Evolutionary conservation across 2,113 vertebrate genomes (phyloP).

Genomic region (Oryzias curvinotus): DNA sequence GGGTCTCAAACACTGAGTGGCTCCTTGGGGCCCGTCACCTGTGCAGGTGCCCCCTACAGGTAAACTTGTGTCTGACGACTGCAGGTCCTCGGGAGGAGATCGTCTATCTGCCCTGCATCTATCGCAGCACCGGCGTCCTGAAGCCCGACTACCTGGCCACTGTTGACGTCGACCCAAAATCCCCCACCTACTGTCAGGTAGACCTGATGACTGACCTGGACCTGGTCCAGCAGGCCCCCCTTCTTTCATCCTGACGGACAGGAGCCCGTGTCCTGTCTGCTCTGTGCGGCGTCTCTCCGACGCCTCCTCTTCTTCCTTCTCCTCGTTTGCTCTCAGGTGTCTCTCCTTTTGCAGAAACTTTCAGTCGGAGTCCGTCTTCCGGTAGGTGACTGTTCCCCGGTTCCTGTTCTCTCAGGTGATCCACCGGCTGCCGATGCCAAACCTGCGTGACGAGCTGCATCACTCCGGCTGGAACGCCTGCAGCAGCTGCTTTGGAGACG

Average conservation of each 20-base stretch:
- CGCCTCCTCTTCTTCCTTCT: background rate
- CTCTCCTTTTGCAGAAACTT: background rate
- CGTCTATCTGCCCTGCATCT: conserved; percentile 91
- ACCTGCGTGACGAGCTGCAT: conserved; percentile 88
- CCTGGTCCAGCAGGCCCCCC: background rate
- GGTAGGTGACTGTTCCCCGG: no score
- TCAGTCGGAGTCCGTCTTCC: no score
- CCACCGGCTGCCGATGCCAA: conserved; percentile 90
- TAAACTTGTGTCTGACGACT: background rate
- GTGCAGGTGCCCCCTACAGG: background rate
- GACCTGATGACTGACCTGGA: background rate
- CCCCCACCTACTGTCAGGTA: conserved; percentile 86
- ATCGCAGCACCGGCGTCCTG: conserved; percentile 79
- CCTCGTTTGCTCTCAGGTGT: background rate
- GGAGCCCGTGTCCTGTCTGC: background rate
- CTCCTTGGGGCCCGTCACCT: background rate
- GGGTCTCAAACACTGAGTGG: background rate
- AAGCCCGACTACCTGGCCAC: conserved; percentile 92
- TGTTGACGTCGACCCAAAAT: conserved; percentile 86
- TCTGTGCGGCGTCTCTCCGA: background rate
- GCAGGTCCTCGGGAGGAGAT: conserved; percentile 88
- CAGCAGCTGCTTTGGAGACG: conserved; percentile 89
- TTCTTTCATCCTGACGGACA: background rate
- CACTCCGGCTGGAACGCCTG: conserved; percentile 95
- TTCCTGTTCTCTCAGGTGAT: conserved; percentile 79